Evolutionary conservation across 2,888 invertebrate genomes (phyloP).

Genomic region (Cheilosia grossa): DNA sequence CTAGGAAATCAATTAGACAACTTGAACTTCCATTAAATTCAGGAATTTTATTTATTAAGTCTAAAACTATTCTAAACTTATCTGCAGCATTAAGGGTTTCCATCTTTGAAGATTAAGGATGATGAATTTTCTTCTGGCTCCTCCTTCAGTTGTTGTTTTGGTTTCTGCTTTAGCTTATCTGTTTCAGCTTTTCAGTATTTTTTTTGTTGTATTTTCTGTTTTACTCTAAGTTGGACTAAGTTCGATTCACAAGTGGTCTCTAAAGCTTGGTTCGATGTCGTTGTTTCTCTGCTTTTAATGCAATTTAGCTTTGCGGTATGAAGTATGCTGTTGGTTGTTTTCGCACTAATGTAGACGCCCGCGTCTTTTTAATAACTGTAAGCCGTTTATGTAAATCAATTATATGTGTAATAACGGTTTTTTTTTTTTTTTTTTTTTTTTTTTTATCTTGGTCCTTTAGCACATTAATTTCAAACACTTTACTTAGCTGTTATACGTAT

Average conservation of each 20-base stretch:
- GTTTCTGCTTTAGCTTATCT: not conserved
- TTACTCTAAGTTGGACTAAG: not conserved
- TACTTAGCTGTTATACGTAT: no score
- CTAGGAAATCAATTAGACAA: constrained; percentile 31
- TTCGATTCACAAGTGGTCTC: not conserved
- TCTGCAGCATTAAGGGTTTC: not conserved
- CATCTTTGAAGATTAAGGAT: not conserved
- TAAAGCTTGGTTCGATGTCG: not conserved
- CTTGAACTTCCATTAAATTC: constrained; percentile 36
- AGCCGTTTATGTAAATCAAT: no score
- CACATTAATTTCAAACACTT: no score
- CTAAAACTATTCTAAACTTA: constrained; percentile 38
- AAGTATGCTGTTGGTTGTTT: not conserved
- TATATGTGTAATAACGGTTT: no score
- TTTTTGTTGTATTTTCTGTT: not conserved
- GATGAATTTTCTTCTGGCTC: not conserved
- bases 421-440: no score
- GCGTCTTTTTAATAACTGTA: not conserved
- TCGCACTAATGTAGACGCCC: not conserved
- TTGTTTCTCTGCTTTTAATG: not conserved
- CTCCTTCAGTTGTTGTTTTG: not conserved
- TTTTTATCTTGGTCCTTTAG: no score
- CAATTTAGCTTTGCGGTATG: not conserved
- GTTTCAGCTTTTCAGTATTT: not conserved
- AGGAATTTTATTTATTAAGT: constrained; percentile 32